These are phyloP conservation scores for Lepidonotus clava DNA, from an alignment of 2,888 invertebrate genomes.

Conservation along the genomic window DNA sequence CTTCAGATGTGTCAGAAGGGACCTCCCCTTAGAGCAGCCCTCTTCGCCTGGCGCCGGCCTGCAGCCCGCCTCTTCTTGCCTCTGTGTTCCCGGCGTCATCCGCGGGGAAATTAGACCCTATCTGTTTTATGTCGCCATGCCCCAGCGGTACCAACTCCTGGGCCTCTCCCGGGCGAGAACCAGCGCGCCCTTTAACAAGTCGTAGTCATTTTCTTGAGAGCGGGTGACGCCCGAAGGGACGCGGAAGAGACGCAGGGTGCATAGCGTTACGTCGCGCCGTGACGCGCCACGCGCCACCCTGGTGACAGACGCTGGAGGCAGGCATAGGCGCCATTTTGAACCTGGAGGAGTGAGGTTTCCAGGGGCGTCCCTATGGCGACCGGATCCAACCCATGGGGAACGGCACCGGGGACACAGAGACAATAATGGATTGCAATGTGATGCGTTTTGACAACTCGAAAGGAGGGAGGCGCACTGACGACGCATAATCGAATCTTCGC, in stretches of 20 bases:
- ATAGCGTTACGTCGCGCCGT: not conserved
- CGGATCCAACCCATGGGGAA: not conserved
- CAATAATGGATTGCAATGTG: constrained; percentile 44
- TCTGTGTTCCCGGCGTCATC: not conserved
- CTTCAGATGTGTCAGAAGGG: no score
- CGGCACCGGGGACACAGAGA: not conserved
- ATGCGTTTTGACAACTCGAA: constrained; percentile 36
- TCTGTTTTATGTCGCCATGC: not conserved
- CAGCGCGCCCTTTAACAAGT: not conserved
- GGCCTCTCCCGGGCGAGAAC: not conserved
- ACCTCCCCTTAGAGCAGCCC: no score
- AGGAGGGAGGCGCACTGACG: constrained; percentile 3
- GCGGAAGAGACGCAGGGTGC: not conserved
- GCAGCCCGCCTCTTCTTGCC: not conserved
- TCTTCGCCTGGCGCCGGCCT: no score
- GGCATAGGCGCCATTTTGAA: constrained; percentile 15
- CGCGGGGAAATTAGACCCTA: not conserved
- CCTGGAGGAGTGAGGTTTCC: not conserved
- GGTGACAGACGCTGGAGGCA: not conserved
- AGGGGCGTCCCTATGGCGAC: not conserved
- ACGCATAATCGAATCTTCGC: constrained; percentile 40
- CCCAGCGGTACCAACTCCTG: not conserved
- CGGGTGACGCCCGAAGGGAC: no score
- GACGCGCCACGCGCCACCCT: no score
- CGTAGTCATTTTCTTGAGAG: no score